Evolutionary conservation across 1,140 invertebrate genomes (phyloP).

Genomic region (Adoxophyes honmai): DNA sequence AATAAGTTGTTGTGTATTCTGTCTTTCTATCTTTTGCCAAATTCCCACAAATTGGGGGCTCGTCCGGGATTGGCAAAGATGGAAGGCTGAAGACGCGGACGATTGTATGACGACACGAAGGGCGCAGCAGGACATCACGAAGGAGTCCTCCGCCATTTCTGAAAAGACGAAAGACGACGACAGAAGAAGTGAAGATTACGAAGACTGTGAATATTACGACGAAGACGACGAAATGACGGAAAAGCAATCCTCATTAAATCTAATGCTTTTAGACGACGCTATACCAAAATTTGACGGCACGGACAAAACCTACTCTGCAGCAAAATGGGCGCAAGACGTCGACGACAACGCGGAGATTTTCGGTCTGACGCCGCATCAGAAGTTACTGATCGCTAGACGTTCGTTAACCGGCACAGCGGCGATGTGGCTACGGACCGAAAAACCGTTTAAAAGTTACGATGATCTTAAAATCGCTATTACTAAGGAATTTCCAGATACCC

Average conservation of each 20-base stretch:
- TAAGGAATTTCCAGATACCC: background rate
- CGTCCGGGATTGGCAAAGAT: background rate
- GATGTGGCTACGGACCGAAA: background rate
- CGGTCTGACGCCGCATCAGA: background rate
- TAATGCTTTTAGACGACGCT: background rate
- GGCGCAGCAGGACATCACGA: background rate
- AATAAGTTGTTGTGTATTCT: too few relatives aligned
- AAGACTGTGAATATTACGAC: too few relatives aligned
- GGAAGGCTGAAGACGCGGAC: background rate
- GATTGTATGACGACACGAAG: background rate
- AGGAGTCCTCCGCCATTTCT: too few relatives aligned
- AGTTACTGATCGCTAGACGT: background rate
- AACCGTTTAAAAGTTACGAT: background rate
- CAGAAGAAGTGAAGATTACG: background rate
- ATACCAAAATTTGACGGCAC: background rate
- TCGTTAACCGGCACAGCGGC: too few relatives aligned
- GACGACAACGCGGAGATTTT: background rate
- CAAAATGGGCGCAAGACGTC: background rate
- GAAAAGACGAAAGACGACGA: too few relatives aligned
- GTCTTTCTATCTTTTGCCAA: too few relatives aligned
- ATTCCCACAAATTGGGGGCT: too few relatives aligned
- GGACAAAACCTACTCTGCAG: background rate
- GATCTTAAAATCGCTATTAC: background rate
- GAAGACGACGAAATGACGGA: too few relatives aligned
- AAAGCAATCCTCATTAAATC: too few relatives aligned